Conservation (phyloP, 2,888 invertebrate species). For the Myathropa florea region DNA sequence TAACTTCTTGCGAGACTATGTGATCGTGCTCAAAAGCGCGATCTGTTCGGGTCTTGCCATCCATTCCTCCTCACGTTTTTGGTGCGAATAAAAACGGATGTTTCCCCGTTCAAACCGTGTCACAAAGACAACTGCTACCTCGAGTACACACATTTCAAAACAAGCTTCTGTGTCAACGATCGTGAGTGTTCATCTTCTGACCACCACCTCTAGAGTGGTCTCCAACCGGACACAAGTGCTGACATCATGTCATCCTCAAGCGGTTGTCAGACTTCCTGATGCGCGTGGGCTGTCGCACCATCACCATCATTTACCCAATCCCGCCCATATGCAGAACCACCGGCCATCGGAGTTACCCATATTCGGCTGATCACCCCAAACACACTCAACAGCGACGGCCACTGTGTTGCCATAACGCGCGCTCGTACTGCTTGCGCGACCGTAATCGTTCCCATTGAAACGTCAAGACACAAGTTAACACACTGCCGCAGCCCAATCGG, state of each 20-base stretch:
- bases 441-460: conserved; percentile 26
- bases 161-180: not conserved
- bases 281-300: not conserved
- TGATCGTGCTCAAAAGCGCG: no score
- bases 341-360: not conserved
- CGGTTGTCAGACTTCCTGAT: not conserved
- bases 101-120: no score
- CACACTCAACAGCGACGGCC: not conserved
- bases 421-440: not conserved
- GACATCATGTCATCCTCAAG: not conserved
- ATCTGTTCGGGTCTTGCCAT: no score
- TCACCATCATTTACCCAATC: not conserved
- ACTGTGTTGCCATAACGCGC: not conserved
- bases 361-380: not conserved
- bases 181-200: not conserved
- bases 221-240: not conserved
- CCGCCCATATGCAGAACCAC: not conserved
- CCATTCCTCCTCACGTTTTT: no score
- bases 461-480: conserved; percentile 6
- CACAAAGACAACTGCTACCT: no score
- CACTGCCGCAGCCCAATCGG: not conserved
- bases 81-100: not conserved
- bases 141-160: not conserved
- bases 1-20: no score
- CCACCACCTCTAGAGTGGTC: not conserved